Evolutionary conservation across 2,888 invertebrate species (phyloP).

Genomic region (Julus scandinavius): DNA sequence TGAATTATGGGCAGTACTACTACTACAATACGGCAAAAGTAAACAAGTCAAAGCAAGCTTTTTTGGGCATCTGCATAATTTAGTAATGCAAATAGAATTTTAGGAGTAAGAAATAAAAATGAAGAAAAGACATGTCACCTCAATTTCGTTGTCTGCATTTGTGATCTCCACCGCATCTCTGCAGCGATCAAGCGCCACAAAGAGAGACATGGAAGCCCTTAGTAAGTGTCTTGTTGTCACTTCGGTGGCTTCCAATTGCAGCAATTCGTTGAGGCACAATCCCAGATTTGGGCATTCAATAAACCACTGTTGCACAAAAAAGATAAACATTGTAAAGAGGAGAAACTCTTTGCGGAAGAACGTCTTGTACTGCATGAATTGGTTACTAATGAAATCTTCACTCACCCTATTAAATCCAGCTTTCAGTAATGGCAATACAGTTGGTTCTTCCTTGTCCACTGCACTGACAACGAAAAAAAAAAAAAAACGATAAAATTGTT

Average conservation of each 20-base stretch:
- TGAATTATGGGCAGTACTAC: no score
- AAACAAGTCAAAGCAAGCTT: background rate
- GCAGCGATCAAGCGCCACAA: slow-evolving; percentile 86
- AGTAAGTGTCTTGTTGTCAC: slow-evolving; percentile 80
- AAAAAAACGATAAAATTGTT: slow-evolving; percentile 53
- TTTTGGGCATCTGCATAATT: background rate
- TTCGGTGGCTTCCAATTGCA: slow-evolving; percentile 80
- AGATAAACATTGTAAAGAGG: slow-evolving; percentile 59
- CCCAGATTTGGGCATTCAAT: slow-evolving; percentile 70
- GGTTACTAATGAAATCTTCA: slow-evolving; percentile 17
- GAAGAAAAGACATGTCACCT: slow-evolving; percentile 69
- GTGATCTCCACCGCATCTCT: slow-evolving; percentile 88
- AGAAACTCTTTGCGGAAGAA: background rate
- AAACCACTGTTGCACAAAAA: slow-evolving; percentile 66
- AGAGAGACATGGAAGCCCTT: slow-evolving; percentile 81
- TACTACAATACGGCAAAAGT: no score
- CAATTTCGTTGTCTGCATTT: slow-evolving; percentile 83
- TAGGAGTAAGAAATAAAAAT: slow-evolving; percentile 32
- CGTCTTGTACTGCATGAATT: background rate
- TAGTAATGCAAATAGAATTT: background rate
- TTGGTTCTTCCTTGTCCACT: slow-evolving; percentile 84
- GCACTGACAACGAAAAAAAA: slow-evolving; percentile 73
- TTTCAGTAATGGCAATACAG: slow-evolving; percentile 79
- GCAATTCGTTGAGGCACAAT: slow-evolving; percentile 75
- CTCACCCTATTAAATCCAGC: slow-evolving; percentile 90